Evolutionary conservation across 2,797 vertebrate genomes (phyloP), one percentile per base, ranked within the genome.

Genomic region (Catharus ustulatus): DNA sequence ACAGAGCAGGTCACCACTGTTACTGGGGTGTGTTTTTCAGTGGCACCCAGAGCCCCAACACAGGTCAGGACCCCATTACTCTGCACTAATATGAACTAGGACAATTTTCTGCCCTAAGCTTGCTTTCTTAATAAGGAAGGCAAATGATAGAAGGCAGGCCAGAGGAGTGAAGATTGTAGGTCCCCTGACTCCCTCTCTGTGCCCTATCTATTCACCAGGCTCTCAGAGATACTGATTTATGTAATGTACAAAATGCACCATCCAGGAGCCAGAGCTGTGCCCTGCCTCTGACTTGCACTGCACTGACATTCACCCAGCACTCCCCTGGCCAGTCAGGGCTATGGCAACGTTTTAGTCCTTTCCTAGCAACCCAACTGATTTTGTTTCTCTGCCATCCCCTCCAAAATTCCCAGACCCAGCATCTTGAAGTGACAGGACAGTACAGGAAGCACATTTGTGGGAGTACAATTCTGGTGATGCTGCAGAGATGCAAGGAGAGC

Each of bases 51-150:
- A 80, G 87, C 54, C 71, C 76, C 36, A 10, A 2, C 12, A 1
- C 46, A 69, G 94, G 84, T 29, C 96, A 93, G 79, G 82, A 87
- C 92, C 84, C 73, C 87, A 87, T 81, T 92, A 83, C 58, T 34
- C 64, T 64, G 62, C 26, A 82, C 78, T 49, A 83, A 77, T 89
- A 83, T 2, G 3, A 85, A 81, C 43, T 0, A 68, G 93, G 64
- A 89, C 67, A 49, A 83, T 92, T 74, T 74, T 68, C 58, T 89
- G 93, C 76, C 90, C 62, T 67, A 38, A 92, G 82, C 69, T 78
- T 78, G 20, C 48, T 87, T 91, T 42, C 66, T 87, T 83, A 87
- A 81, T 78, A 95, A 79, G 69, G 58, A 83, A 91, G 51, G 79
- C 32, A 92, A 95, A 85, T 68, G 58, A 84, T 0, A 66, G 87